A percentile compares a stretch with the other conserved stretches of the same genome.
Evolutionary conservation across 2,888 invertebrate genomes (phyloP).

Genomic region (Eurytoma adleriae): DNA sequence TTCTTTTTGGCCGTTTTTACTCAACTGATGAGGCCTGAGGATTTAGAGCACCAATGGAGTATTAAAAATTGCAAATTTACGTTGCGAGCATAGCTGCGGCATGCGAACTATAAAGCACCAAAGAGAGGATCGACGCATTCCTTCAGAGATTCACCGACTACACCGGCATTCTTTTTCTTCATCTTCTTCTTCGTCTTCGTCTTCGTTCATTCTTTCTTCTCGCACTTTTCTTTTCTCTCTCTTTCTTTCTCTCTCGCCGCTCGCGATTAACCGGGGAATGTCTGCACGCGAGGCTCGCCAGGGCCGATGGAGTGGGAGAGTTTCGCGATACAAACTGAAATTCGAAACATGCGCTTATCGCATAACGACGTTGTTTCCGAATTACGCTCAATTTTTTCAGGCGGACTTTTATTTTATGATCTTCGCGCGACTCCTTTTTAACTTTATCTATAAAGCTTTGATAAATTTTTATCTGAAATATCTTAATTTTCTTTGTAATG

Average conservation of each 20-base stretch:
- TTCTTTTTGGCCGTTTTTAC: no score
- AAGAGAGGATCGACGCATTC: constrained; percentile 63
- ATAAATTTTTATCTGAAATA: neutral
- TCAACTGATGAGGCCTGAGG: no score
- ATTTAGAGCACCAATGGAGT: no score
- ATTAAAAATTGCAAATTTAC: constrained; percentile 20
- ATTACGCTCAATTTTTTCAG: constrained; percentile 44
- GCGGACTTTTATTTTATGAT: neutral
- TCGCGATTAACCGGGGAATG: constrained; percentile 26
- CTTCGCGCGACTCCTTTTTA: neutral
- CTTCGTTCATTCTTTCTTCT: constrained; percentile 51
- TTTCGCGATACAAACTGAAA: constrained; percentile 42
- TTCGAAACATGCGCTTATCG: constrained; percentile 52
- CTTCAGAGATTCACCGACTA: constrained; percentile 61
- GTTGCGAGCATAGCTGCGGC: constrained; percentile 48
- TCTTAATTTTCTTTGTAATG: neutral
- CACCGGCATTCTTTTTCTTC: neutral
- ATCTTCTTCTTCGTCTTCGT: constrained; percentile 1
- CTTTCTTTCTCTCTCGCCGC: constrained; percentile 12
- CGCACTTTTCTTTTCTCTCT: constrained; percentile 28
- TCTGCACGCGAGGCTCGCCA: neutral
- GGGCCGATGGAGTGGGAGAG: neutral
- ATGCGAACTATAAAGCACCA: constrained; percentile 62
- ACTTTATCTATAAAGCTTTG: neutral
- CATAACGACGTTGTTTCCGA: constrained; percentile 29